A percentile compares a stretch with the other conserved stretches of the same genome.
Conservation (phyloP, 2,888 invertebrate genomes). For the Rotaria magnacalcarata region DNA sequence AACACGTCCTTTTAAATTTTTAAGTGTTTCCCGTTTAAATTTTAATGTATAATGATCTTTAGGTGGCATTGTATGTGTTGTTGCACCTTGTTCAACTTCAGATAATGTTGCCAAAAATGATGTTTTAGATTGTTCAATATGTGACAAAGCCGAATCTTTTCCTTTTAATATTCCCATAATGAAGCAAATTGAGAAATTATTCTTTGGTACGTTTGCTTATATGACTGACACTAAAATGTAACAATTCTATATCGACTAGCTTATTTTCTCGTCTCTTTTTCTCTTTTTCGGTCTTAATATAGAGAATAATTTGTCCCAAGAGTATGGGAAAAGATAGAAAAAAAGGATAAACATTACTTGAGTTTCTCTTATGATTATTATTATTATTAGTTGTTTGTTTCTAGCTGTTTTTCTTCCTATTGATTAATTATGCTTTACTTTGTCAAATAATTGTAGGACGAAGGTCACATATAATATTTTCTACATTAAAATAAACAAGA, state of each 20-base stretch:
- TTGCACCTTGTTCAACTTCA: background rate
- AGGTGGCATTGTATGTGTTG: conserved; percentile 22
- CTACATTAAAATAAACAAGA: background rate
- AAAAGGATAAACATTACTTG: background rate
- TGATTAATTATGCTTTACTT: background rate
- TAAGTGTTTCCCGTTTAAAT: background rate
- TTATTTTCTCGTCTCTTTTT: background rate
- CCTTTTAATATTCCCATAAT: conserved; percentile 28
- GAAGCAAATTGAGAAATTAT: no score
- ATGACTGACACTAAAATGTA: background rate
- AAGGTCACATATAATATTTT: background rate
- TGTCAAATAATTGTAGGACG: background rate
- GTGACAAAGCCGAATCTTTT: background rate
- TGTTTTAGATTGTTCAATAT: conserved; percentile 16
- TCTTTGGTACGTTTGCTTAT: background rate
- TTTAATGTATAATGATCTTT: background rate
- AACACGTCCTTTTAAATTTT: conserved; percentile 29
- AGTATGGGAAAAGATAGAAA: background rate
- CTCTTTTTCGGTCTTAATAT: no score
- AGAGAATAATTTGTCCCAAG: no score
- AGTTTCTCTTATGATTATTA: background rate
- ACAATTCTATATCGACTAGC: background rate
- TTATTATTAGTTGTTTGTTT: background rate
- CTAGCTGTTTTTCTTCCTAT: background rate
- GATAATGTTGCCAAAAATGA: conserved; percentile 3